These are phyloP conservation scores for Columba guinea DNA, from an alignment of 2,797 vertebrate genomes.

Conservation along the genomic window DNA sequence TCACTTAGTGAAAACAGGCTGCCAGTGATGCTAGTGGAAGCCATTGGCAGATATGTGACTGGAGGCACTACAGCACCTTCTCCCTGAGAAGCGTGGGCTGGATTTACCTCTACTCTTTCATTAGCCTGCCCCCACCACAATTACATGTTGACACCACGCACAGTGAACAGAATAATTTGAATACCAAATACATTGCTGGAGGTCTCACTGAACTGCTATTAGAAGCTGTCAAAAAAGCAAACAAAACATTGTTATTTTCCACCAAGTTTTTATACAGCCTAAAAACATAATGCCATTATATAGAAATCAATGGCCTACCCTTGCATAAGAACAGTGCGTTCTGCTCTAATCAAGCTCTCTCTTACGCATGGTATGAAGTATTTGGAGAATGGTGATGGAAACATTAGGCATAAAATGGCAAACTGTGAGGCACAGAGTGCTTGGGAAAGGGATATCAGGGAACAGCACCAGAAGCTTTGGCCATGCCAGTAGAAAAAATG, in stretches of 20 bases:
- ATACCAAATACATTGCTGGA: constrained; percentile 41
- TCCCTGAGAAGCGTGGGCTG: background rate
- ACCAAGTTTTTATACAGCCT: constrained; percentile 23
- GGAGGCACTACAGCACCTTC: background rate
- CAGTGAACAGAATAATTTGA: constrained; percentile 21
- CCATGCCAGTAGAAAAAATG: background rate
- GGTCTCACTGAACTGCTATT: constrained; percentile 17
- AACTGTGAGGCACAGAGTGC: background rate
- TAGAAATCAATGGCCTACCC: background rate
- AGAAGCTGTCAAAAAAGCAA: constrained; percentile 53
- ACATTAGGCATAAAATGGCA: background rate
- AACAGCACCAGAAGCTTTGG: background rate
- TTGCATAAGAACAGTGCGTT: background rate
- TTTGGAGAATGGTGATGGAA: background rate
- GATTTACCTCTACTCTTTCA: constrained; percentile 25
- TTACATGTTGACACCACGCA: background rate
- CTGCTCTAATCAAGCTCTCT: background rate
- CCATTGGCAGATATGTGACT: background rate
- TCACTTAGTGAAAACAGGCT: background rate
- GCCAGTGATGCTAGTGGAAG: background rate
- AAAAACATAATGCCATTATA: background rate
- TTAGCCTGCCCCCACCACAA: constrained; percentile 41
- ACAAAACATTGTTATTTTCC: constrained; percentile 10
- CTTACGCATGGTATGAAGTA: background rate
- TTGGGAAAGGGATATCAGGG: background rate